Evolutionary conservation across 2,888 invertebrate species (phyloP), one percentile per base, ranked within the genome.

Genomic region (Harmothoe impar): DNA sequence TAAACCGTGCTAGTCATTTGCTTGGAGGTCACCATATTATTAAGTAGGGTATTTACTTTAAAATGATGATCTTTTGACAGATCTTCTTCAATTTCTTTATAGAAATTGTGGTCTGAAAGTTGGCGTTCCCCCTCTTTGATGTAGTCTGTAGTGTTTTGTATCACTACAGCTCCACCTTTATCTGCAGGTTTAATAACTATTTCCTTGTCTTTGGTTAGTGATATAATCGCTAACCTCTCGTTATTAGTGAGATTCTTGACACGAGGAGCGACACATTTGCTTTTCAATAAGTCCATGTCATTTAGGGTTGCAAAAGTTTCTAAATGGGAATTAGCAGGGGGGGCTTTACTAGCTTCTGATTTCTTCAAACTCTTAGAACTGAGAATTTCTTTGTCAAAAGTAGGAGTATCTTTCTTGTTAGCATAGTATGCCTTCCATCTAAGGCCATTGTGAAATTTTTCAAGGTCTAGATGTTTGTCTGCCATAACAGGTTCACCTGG

Each of bases 401-500:
- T 12, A 7, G 68, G 68, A 7, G 12, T 68, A 68, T n/a, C 68
- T 68, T 12, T 12, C 15, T n/a, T 5, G 20, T 5, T n/a, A n/a
- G 15, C 25, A 72, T 15, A 72, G 25, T 7, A 72, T 25, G 25
- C 15, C 25, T 72, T 72, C 5, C 1, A 7, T 72, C 29, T 72
- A 3, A 72, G 29, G 7, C 25, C 25, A 3, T 17, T 12, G 31
- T 72, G 72, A 29, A 72, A 29, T 72, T 29, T 43, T 23, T 84
- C 43, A 1, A 84, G 12, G 52, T 84, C 43, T 33, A 1, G 0
- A n/a, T 20, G 23, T 84, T 10, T 0, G 15, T 84, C 84, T 25
- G 35, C 84, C 84, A 84, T 35, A 3, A 10, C 10, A 1, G 84
- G 84, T 84, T 84, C 84, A 5, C 52, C 25, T 10, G 84, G 84